These are phyloP conservation scores for Bombylius discolor DNA, from an alignment of 2,888 invertebrate genomes.

Conservation along the genomic window DNA sequence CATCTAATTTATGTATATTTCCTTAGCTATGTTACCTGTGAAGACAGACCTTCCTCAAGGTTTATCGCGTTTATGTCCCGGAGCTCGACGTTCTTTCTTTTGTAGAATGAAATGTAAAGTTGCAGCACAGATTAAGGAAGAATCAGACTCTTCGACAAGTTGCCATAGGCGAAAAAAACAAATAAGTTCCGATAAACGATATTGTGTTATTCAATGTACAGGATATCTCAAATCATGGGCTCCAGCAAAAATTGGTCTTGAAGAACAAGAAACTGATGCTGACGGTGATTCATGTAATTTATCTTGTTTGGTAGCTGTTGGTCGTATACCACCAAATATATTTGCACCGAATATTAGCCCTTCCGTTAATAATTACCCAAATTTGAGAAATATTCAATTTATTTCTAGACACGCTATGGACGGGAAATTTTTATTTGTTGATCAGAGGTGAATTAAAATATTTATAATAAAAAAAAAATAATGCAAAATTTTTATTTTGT, in stretches of 20 bases:
- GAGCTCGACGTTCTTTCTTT: conserved; percentile 82
- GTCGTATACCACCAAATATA: conserved; percentile 53
- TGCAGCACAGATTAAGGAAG: conserved; percentile 55
- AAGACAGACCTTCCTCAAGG: conserved; percentile 71
- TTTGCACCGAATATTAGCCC: conserved; percentile 40
- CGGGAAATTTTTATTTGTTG: conserved; percentile 85
- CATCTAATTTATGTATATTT: too few species aligned
- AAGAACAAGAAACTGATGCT: conserved; percentile 50
- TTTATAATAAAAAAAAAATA: not conserved
- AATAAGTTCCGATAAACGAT: conserved; percentile 56
- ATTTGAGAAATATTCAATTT: conserved; percentile 55
- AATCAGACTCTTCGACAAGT: conserved; percentile 41
- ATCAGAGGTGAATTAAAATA: conserved; percentile 57
- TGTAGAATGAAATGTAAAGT: conserved; percentile 81
- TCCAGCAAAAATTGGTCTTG: conserved; percentile 59
- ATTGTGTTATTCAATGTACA: conserved; percentile 81
- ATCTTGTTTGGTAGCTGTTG: conserved; percentile 82
- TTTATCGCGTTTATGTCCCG: conserved; percentile 67
- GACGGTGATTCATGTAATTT: conserved; percentile 49
- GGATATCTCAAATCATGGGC: conserved; percentile 90
- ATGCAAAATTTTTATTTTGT: not conserved
- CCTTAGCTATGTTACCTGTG: conserved; percentile 76
- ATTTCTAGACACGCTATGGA: conserved; percentile 76
- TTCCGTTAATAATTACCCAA: conserved; percentile 36
- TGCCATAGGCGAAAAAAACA: conserved; percentile 54